Percentiles rank a stretch among this genome's conserved stretches.
Evolutionary conservation across 1,140 invertebrate genomes (phyloP).

Genomic region (Physella acuta): DNA sequence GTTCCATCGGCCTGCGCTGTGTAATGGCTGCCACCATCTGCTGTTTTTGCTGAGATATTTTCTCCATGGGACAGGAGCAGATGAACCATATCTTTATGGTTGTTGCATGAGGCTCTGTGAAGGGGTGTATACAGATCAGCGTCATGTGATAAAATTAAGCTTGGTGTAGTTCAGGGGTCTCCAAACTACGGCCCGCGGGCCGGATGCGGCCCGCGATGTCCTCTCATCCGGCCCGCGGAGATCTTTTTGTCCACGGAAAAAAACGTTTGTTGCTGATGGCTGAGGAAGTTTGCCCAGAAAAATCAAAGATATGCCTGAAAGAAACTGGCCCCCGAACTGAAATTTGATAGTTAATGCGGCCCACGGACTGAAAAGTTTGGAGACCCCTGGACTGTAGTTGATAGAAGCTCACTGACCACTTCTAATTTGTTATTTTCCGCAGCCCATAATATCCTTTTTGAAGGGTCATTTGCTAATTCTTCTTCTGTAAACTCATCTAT

Average conservation of each 20-base stretch:
- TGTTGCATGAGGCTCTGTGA: constrained; percentile 88
- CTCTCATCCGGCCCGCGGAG: no score
- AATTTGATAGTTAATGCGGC: no score
- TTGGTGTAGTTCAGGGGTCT: no score
- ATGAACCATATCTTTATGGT: constrained; percentile 72
- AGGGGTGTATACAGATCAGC: constrained; percentile 88
- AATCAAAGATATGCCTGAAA: no score
- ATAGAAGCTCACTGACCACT: constrained; percentile 68
- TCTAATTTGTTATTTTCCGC: constrained; percentile 79
- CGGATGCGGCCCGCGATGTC: no score
- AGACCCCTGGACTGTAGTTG: no score
- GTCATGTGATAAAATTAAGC: constrained; percentile 73
- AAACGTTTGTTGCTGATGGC: no score
- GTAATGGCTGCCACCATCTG: constrained; percentile 90
- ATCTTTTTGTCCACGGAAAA: no score
- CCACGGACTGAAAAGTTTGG: no score
- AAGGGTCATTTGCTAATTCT: constrained; percentile 51
- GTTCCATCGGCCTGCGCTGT: constrained; percentile 85
- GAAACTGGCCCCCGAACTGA: no score
- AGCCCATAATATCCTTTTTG: constrained; percentile 70
- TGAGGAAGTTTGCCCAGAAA: no score
- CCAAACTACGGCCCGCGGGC: no score
- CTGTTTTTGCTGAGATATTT: constrained; percentile 73
- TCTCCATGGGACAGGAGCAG: constrained; percentile 71
- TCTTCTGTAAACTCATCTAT: constrained; percentile 45